phyloP scores from a whole-genome alignment of 2,797 vertebrate species.

The Pantherophis alleghaniensis region DNA sequence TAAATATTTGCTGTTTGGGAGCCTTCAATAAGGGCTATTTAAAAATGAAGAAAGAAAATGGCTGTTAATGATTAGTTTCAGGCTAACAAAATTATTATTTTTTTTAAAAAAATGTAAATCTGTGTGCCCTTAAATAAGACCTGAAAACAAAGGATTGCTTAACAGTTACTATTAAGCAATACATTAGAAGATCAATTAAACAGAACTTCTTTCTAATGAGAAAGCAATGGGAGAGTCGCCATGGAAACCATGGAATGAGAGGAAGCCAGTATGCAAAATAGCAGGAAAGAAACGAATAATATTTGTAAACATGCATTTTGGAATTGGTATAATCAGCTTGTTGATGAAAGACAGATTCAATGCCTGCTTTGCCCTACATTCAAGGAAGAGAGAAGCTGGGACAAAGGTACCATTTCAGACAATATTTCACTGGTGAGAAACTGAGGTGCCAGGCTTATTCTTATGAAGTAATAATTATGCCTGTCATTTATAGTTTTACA shows the following conservation, averaged over 20 bases:
- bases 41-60: conserved; percentile 87
- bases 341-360: conserved; percentile 59
- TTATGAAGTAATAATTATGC: conserved; percentile 18
- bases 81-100: conserved; percentile 77
- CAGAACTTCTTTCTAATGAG: conserved; percentile 88
- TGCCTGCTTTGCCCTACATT: conserved; percentile 37
- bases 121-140: conserved; percentile 88
- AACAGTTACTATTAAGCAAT: conserved; percentile 89
- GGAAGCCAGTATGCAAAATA: conserved; percentile 72
- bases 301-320: conserved; percentile 75
- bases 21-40: conserved; percentile 79
- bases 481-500: conserved; percentile 29
- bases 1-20: conserved; percentile 90
- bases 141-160: conserved; percentile 96
- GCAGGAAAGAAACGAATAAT: conserved; percentile 73
- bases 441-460: conserved; percentile 42
- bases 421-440: conserved; percentile 46
- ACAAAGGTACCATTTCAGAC: conserved; percentile 32
- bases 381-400: conserved; percentile 39
- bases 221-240: conserved; percentile 78
- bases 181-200: conserved; percentile 99
- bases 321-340: conserved; percentile 71
- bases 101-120: conserved; percentile 91
- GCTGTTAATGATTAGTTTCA: conserved; percentile 92
- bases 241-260: conserved; percentile 85